Evolutionary conservation across 2,113 vertebrate genomes (phyloP).

Genomic region (Todiramphus chloris): DNA sequence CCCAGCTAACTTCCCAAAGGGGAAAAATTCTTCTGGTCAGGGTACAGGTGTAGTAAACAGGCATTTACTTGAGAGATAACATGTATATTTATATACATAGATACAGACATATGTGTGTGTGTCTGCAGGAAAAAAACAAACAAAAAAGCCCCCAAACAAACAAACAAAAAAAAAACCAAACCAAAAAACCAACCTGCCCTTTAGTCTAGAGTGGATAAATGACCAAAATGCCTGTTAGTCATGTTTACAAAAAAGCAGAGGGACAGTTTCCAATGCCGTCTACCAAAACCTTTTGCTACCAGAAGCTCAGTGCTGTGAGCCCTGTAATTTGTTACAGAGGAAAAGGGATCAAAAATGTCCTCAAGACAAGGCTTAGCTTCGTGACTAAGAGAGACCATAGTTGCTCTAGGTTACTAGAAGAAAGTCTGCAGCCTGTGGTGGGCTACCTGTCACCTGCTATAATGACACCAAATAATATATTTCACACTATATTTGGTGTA

Average conservation of each 20-base stretch:
- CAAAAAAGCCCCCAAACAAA: too few species aligned
- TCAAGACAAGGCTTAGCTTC: neutral
- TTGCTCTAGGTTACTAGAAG: neutral
- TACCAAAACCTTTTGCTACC: neutral
- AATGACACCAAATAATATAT: neutral
- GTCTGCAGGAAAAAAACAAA: neutral
- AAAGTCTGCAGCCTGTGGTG: neutral
- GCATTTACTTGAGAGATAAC: neutral
- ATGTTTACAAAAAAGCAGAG: neutral
- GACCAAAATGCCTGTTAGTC: neutral
- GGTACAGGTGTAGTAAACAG: neutral
- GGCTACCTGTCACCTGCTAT: neutral
- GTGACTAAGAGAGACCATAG: neutral
- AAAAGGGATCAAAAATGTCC: neutral
- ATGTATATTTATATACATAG: neutral
- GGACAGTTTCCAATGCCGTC: neutral
- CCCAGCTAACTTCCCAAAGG: neutral
- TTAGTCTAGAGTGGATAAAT: too few species aligned
- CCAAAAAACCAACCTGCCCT: too few species aligned
- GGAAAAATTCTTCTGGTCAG: neutral
- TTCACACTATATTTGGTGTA: neutral
- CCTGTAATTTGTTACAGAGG: neutral
- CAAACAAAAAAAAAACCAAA: too few species aligned
- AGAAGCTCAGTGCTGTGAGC: neutral
- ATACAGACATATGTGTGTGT: neutral